phyloP scores from a whole-genome alignment of 1,140 invertebrate species.

The Probaryconus sp. region DNA sequence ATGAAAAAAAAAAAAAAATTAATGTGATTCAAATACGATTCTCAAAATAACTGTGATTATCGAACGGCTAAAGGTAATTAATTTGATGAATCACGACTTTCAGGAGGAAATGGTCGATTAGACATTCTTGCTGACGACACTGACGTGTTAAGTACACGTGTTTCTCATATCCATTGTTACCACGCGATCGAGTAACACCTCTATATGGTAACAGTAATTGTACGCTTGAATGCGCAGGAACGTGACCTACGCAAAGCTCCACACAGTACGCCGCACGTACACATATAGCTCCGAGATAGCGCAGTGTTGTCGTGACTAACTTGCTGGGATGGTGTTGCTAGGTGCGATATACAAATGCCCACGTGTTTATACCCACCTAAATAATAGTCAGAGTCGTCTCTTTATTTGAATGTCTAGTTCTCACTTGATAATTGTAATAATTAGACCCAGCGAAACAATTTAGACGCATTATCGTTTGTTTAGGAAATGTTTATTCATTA shows the following conservation, averaged over 20 bases:
- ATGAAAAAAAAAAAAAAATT: too few relatives aligned
- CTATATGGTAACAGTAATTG: conserved; percentile 53
- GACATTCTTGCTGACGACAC: conserved; percentile 18
- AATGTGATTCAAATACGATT: too few relatives aligned
- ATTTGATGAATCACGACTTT: conserved; percentile 1
- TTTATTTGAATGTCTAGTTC: conserved; percentile 34
- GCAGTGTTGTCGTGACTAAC: conserved; percentile 49
- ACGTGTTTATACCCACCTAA: conserved; percentile 42
- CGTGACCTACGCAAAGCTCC: conserved; percentile 44
- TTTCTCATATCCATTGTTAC: conserved; percentile 45
- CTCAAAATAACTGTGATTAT: too few relatives aligned
- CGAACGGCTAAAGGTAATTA: conserved; percentile 1
- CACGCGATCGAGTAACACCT: conserved; percentile 52
- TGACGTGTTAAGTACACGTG: conserved; percentile 28
- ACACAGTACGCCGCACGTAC: conserved; percentile 15
- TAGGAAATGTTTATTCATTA: too few relatives aligned
- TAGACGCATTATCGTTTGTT: too few relatives aligned
- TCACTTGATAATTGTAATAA: conserved; percentile 15
- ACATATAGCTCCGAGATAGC: conserved; percentile 51
- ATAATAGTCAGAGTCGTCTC: conserved; percentile 32
- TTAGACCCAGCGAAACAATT: background rate
- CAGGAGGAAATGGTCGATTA: background rate
- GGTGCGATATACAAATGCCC: conserved; percentile 41
- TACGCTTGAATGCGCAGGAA: conserved; percentile 44
- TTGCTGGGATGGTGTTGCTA: conserved; percentile 40